A percentile compares a stretch with the other conserved stretches of the same genome.
Conservation (phyloP, 1,140 invertebrate species). For the Drosophila ficusphila region DNA sequence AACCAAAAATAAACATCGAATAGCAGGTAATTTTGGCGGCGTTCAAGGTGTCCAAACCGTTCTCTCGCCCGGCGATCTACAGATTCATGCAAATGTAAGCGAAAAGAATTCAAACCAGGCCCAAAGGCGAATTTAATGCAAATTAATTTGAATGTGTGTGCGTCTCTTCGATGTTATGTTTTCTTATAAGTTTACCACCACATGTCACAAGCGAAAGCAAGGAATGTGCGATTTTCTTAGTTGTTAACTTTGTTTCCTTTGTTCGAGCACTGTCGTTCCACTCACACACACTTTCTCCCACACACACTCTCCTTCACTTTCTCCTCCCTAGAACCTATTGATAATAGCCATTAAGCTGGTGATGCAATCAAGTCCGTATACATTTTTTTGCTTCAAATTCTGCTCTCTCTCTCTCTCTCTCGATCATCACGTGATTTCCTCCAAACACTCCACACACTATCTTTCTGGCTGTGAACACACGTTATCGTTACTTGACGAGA, state of each 20-base stretch:
- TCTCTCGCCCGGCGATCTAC: conserved; percentile 83
- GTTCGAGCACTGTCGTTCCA: conserved; percentile 53
- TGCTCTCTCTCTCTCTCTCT: conserved; percentile 4
- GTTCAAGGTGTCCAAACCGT: conserved; percentile 70
- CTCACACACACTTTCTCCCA: conserved; percentile 14
- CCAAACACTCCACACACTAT: not conserved
- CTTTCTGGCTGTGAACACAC: conserved; percentile 43
- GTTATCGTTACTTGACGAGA: conserved; percentile 35
- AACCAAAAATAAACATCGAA: conserved; percentile 47
- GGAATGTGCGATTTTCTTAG: conserved; percentile 56
- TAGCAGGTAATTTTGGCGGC: conserved; percentile 83
- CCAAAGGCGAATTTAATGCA: conserved; percentile 32
- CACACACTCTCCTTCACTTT: conserved; percentile 13
- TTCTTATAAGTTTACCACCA: conserved; percentile 50
- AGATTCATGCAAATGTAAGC: conserved; percentile 84
- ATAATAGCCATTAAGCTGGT: conserved; percentile 40
- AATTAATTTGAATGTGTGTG: conserved; percentile 62
- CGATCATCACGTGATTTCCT: conserved; percentile 35
- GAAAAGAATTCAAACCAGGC: conserved; percentile 38
- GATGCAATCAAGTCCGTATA: conserved; percentile 24
- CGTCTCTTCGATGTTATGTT: conserved; percentile 62
- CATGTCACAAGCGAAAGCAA: conserved; percentile 30
- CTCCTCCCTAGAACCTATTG: conserved; percentile 17
- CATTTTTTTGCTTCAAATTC: conserved; percentile 24
- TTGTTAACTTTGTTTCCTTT: conserved; percentile 46